Evolutionary conservation across 2,797 vertebrate genomes (phyloP), one percentile per base, ranked within the genome.

Genomic region (Peromyscus eremicus): DNA sequence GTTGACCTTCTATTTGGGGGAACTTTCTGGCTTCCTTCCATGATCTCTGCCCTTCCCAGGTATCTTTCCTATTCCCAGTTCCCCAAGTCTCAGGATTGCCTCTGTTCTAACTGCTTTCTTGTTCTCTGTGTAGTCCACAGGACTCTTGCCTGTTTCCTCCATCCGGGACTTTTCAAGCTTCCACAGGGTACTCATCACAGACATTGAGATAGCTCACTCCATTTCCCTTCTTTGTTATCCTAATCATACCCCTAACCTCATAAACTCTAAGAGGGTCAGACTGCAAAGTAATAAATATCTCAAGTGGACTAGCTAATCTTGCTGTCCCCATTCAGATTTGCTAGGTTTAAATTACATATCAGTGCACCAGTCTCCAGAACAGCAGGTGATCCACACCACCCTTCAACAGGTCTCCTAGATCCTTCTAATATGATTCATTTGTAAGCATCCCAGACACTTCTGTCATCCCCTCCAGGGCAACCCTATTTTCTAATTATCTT

Each of bases 151-250:
- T 19, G 8, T 43, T 57, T 90, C 64, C 29, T 75, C 19, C 57
- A 23, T 11, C 55, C 13, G 66, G 23, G 12, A 11, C 2, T 29
- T 66, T 3, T 40, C 14, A 2, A 49, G 32, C 5, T 37, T n/a
- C n/a, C 0, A 7, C 1, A 6, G 1, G 13, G 5, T 13, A 13
- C 37, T 88, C 11, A 62, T 23, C n/a, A 1, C 0, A 25, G 23
- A 55, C 1, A 13, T 14, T 73, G 84, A 46, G 40, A 16, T 4
- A 34, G 27, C 17, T 29, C 19, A 46, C 8, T 0, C 29, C 52
- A 6, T 37, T 64, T 68, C 16, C 84, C 86, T 87, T 66, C 17
- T 7, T 23, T 34, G 29, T 60, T 43, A 21, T 88, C 3, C 9
- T 57, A 23, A 19, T 16, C 4, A 3, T 49, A 9, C 12, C 19